A percentile compares a stretch with the other conserved stretches of the same genome.
phyloP scores from a whole-genome alignment of 2,113 vertebrate species.

The Rhodinocichla rosea region DNA sequence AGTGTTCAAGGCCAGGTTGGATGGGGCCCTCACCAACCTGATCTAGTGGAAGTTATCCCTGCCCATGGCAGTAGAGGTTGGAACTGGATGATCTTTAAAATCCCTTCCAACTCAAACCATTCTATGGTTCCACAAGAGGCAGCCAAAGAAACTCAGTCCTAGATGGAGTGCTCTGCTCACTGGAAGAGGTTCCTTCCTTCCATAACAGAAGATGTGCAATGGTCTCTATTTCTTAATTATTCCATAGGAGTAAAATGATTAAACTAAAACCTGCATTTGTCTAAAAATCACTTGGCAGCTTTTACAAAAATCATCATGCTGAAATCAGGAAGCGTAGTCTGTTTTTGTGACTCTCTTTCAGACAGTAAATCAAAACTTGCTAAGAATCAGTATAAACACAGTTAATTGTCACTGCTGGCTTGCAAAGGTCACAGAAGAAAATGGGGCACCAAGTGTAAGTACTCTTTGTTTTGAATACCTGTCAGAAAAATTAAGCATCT shows the following conservation, averaged over 20 bases:
- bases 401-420: not conserved
- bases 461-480: not conserved
- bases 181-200: not conserved
- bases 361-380: not conserved
- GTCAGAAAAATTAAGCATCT: not conserved
- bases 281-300: not conserved
- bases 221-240: not conserved
- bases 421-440: not conserved
- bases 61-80: fast-evolving
- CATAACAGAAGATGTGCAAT: not conserved
- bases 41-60: not conserved
- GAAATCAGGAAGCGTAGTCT: not conserved
- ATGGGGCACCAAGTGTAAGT: fast-evolving
- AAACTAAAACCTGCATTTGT: not conserved
- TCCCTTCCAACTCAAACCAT: not conserved
- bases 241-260: not conserved
- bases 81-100: not conserved
- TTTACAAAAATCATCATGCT: not conserved
- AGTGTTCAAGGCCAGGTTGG: not conserved
- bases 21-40: not conserved
- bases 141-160: not conserved
- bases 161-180: not conserved
- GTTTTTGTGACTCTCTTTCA: not conserved
- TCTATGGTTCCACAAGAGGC: not conserved
- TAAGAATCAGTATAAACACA: not conserved